phyloP scores from a whole-genome alignment of 2,888 invertebrate genomes.

The Spisula solida region DNA sequence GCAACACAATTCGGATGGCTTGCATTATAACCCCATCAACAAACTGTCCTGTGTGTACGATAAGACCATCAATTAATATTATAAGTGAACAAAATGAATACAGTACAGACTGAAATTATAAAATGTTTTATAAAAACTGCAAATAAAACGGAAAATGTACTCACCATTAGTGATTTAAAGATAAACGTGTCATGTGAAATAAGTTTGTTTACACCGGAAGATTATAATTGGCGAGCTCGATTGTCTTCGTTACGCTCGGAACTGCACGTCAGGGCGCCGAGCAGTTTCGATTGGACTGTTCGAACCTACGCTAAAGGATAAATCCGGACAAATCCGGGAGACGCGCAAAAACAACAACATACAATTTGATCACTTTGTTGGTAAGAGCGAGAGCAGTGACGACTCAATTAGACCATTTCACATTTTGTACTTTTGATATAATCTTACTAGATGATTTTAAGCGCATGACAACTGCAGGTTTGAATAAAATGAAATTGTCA shows the following conservation, averaged over 20 bases:
- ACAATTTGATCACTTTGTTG: background rate
- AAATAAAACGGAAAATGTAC: background rate
- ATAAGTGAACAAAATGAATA: too few relatives aligned
- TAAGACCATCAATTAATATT: background rate
- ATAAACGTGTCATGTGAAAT: constrained; percentile 12
- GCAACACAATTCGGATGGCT: too few relatives aligned
- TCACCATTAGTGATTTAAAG: background rate
- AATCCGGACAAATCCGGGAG: background rate
- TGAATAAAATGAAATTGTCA: background rate
- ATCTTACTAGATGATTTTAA: background rate
- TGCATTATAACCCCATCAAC: too few relatives aligned
- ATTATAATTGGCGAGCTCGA: constrained; percentile 15
- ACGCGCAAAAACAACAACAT: too few relatives aligned
- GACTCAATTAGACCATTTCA: too few relatives aligned
- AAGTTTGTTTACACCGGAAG: constrained; percentile 25
- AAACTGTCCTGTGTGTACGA: too few relatives aligned
- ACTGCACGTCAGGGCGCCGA: too few relatives aligned
- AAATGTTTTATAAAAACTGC: background rate
- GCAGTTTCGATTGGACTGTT: too few relatives aligned
- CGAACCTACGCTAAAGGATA: background rate
- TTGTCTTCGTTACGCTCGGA: too few relatives aligned
- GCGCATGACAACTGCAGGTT: background rate
- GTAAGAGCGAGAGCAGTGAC: background rate
- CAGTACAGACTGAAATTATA: background rate
- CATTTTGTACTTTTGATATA: background rate